These are phyloP conservation scores for Orgyia antiqua DNA, from an alignment of 2,888 invertebrate genomes.

Conservation along the genomic window DNA sequence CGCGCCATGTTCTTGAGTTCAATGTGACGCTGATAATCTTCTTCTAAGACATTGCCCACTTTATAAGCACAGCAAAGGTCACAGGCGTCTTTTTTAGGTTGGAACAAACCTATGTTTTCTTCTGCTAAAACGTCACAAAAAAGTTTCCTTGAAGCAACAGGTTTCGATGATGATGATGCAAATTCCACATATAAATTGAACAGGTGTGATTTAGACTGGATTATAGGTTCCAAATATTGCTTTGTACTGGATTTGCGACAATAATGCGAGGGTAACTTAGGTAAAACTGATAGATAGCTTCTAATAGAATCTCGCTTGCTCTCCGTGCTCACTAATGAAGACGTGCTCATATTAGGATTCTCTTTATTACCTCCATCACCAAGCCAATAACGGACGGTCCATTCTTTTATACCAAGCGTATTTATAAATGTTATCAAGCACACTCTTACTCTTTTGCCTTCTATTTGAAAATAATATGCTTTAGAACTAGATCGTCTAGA, in stretches of 20 bases:
- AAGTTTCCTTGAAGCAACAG: conserved; percentile 21
- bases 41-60: conserved; percentile 20
- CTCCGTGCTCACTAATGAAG: neutral
- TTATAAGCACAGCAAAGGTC: conserved; percentile 21
- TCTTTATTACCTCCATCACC: neutral
- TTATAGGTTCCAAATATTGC: conserved; percentile 26
- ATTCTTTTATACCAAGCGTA: conserved; percentile 21
- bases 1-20: neutral
- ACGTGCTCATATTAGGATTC: neutral
- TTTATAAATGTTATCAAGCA: conserved; percentile 20
- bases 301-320: neutral
- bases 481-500: conserved; percentile 11
- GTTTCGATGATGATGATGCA: conserved; percentile 9
- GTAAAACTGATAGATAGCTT: neutral
- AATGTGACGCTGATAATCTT: conserved; percentile 6
- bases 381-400: conserved; percentile 23
- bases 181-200: conserved; percentile 19
- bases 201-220: conserved; percentile 22
- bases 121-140: conserved; percentile 20
- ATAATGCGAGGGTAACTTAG: conserved; percentile 27
- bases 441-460: conserved; percentile 16
- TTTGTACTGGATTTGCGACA: conserved; percentile 21
- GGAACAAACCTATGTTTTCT: conserved; percentile 25
- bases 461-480: conserved; percentile 6
- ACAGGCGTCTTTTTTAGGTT: conserved; percentile 12